These are phyloP conservation scores for Centropus unirufus DNA, from an alignment of 2,113 vertebrate species.

Conservation along the genomic window DNA sequence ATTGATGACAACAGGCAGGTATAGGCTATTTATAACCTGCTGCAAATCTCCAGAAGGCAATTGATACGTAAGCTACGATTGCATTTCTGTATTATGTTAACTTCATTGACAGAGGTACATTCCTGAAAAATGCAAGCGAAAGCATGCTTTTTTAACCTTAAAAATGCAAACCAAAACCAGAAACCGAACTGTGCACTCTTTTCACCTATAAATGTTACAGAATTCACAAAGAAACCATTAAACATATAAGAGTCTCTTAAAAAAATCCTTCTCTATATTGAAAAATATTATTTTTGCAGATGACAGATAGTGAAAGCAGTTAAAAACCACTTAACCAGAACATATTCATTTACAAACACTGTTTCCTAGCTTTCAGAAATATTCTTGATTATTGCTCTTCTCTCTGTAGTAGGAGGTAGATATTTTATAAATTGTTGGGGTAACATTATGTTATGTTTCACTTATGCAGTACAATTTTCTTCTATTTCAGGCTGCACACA, in stretches of 20 bases:
- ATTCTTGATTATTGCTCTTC: neutral
- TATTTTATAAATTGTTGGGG: neutral
- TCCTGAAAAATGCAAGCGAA: neutral
- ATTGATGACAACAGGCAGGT: neutral
- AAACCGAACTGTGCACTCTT: neutral
- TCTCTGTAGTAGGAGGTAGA: neutral
- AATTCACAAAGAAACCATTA: neutral
- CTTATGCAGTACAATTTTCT: neutral
- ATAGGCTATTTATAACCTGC: neutral
- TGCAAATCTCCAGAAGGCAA: neutral
- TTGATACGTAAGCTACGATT: neutral
- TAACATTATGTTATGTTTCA: neutral
- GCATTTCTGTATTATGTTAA: accelerated
- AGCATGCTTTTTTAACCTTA: neutral
- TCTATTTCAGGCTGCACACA: neutral
- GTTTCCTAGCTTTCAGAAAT: neutral
- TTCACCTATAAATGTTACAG: neutral
- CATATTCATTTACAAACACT: neutral
- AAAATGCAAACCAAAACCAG: neutral
- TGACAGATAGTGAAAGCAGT: neutral
- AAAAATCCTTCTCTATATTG: neutral
- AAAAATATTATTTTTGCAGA: neutral
- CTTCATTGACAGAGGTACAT: neutral
- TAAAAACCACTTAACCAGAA: neutral
- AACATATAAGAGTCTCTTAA: neutral